These are phyloP conservation scores for Anhinga anhinga DNA, from an alignment of 2,113 vertebrate species.

Conservation along the genomic window DNA sequence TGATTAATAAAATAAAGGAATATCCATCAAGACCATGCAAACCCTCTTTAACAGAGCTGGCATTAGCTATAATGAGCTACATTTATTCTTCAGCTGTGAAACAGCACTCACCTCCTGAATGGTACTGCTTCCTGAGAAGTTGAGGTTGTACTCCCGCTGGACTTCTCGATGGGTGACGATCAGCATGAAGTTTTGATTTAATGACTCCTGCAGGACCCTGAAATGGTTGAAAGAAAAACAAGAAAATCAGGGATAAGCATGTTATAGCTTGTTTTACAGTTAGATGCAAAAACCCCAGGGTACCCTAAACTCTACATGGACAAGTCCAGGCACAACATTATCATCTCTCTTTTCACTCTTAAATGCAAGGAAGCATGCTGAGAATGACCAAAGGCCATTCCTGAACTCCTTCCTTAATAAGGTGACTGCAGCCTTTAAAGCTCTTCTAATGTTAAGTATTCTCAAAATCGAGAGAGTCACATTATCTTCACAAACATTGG, in stretches of 20 bases:
- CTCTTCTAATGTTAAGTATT: conserved; percentile 54
- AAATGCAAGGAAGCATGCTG: conserved; percentile 73
- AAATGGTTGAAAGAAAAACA: conserved; percentile 82
- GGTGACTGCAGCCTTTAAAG: conserved; percentile 54
- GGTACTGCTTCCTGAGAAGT: conserved; percentile 98
- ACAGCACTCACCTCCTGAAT: conserved; percentile 93
- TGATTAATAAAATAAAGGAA: conserved; percentile 72
- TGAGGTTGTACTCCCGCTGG: conserved; percentile 98
- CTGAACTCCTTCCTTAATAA: conserved; percentile 77
- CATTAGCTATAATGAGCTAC: conserved; percentile 78
- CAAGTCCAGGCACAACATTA: conserved; percentile 84
- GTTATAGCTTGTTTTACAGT: conserved; percentile 86
- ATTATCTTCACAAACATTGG: not conserved
- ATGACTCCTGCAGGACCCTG: conserved; percentile 94
- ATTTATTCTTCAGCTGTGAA: conserved; percentile 77
- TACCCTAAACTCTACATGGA: conserved; percentile 79
- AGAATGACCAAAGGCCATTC: conserved; percentile 79
- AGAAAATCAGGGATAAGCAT: conserved; percentile 86
- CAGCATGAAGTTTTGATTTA: conserved; percentile 99
- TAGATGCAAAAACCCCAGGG: conserved; percentile 79
- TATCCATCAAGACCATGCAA: conserved; percentile 61
- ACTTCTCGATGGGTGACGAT: conserved; percentile 96
- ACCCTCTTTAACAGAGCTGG: conserved; percentile 68
- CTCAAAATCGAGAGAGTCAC: conserved; percentile 21
- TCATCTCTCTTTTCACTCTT: conserved; percentile 73